Base-by-base conservation (phyloP, 2,888 invertebrate genomes). In the Sesia bembeciformis region DNA sequence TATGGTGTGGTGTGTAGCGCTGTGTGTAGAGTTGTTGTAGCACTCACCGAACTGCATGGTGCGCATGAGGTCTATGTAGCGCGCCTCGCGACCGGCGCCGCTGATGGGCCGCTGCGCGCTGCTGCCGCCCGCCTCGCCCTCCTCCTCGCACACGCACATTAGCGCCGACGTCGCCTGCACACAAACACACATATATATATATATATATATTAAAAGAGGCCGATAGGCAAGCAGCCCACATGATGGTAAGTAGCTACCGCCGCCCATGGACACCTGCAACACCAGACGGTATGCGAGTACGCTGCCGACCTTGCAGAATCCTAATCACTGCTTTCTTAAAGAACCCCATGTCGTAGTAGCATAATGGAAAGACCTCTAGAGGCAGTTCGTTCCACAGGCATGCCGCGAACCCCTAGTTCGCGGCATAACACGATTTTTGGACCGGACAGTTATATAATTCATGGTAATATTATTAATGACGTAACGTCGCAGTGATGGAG, bases 21-120 rank as follows among this genome's bases (percentile, higher is more conserved):
- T 7, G 5, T 5, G n/a, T 23, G 23, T 23, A 23, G 23, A 1
- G 23, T 23, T 23, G 39, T 8, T 3, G 58, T 66, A 43, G 51
- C 51, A 55, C 70, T 87, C 70, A 96, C 96, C 95, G 81, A 97
- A 98, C 86, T 97, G 97, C 67, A 97, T 87, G 70, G 93, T 93
- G 70, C 95, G 95, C 97, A 98, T 97, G 60, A 96, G 92, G 70
- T 94, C 94, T 61, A 97, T 90, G 84, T 98, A 98, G 54, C 94
- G 91, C 62, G 84, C 80, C 70, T 90, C 90, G 40, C 90, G 68
- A 39, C 83, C 73, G 57, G 81, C 85, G 7, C 77, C 76, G 57
- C 76, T 69, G 53, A 78, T 71, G 55, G 80, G 59, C 57, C 70
- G 62, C 6, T 81, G 70, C 3, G 73, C 72, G 54, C 77, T 72